phyloP scores from a whole-genome alignment of 1,140 invertebrate genomes.

The Trichomalopsis sarcophagae region DNA sequence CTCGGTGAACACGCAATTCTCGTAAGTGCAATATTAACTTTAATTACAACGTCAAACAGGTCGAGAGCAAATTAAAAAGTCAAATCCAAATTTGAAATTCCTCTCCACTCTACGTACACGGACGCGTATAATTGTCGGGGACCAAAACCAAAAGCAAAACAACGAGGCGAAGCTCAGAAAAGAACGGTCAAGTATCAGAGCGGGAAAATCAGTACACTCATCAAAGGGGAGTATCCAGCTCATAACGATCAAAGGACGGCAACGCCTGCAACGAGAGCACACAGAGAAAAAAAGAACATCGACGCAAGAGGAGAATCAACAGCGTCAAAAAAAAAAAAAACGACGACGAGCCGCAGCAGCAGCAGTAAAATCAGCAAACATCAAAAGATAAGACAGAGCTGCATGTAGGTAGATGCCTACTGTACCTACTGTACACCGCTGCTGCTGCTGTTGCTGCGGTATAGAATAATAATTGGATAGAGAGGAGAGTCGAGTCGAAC shows the following conservation, averaged over 20 bases:
- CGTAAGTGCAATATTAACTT: conserved; percentile 15
- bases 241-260: conserved; percentile 50
- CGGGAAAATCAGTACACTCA: conserved; percentile 50
- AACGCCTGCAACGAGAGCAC: conserved; percentile 38
- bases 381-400: conserved; percentile 36
- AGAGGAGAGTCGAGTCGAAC: conserved; percentile 13
- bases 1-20: neutral
- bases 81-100: conserved; percentile 21
- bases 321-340: conserved; percentile 34
- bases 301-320: conserved; percentile 38
- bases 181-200: conserved; percentile 31
- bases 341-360: neutral
- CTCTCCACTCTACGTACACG: neutral
- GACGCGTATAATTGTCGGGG: conserved; percentile 41
- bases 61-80: conserved; percentile 6
- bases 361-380: neutral
- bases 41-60: neutral
- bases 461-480: conserved; percentile 46
- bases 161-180: neutral
- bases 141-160: neutral
- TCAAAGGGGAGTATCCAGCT: conserved; percentile 49
- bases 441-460: neutral
- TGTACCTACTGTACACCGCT: neutral
- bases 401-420: neutral
- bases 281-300: conserved; percentile 10